phyloP scores from a whole-genome alignment of 2,113 vertebrate species.

The Pipa parva region DNA sequence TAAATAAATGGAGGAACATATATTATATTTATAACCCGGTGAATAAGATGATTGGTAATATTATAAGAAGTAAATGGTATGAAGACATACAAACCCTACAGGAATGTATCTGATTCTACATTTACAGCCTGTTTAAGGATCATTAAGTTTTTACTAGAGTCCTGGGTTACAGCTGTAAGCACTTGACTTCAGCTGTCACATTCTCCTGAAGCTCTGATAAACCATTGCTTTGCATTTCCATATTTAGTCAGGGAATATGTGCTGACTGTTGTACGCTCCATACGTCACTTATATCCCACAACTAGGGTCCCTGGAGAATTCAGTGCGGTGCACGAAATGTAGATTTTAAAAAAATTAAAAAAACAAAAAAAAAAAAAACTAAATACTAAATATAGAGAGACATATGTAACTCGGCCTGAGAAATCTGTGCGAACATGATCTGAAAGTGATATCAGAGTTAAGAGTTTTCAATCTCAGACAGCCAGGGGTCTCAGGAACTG shows the following conservation, averaged over 20 bases:
- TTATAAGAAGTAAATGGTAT: no score
- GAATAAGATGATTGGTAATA: no score
- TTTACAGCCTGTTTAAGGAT: background rate
- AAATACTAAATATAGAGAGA: slow-evolving; percentile 14
- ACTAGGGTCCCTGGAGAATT: slow-evolving; percentile 17
- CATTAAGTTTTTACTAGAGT: background rate
- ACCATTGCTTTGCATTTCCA: slow-evolving; percentile 47
- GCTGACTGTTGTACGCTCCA: slow-evolving; percentile 36
- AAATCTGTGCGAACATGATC: background rate
- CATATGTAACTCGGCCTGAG: slow-evolving; percentile 26
- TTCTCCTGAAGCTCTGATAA: slow-evolving; percentile 44
- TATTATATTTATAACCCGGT: no score
- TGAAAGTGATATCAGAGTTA: slow-evolving; percentile 2
- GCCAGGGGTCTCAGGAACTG: background rate
- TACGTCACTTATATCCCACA: slow-evolving; percentile 28
- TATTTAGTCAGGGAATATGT: slow-evolving; percentile 55
- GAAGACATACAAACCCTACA: no score
- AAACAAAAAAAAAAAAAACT: no score
- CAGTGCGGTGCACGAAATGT: slow-evolving; percentile 13
- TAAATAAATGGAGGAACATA: no score
- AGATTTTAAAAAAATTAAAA: no score
- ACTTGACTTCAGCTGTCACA: slow-evolving; percentile 50
- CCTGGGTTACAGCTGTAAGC: slow-evolving; percentile 2
- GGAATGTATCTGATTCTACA: background rate
- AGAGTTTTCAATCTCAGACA: background rate